Evolutionary conservation across 2,797 vertebrate genomes (phyloP), one percentile per base, ranked within the genome.

Genomic region (Peromyscus aztecus): DNA sequence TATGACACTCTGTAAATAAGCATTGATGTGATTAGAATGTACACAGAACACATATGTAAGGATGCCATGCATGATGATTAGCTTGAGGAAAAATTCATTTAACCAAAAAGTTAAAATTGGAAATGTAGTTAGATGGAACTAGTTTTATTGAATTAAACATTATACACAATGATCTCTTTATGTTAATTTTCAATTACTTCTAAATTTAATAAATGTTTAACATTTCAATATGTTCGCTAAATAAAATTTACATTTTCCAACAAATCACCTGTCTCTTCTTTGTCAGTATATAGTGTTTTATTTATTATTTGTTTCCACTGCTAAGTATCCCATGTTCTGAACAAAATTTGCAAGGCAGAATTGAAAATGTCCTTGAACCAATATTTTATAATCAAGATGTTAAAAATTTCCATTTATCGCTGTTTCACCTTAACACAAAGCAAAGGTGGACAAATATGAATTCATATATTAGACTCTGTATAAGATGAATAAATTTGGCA

Each of bases 141-240:
- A 40, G 4, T 63, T 95, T 49, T 21, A 84, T 95, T 49, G 16
- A 84, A 83, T 77, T 69, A 83, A 95, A n/a, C 7, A 69, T 89
- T 43, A 69, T 43, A 81, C 9, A 34, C 3, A 34, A 4, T 77
- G 11, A 67, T 31, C 16, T 93, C 37, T 65, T 84, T 43, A 14
- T 52, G 5, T 67, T 37, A 34, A 31, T 59, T 1, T 82, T 90
- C 29, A 82, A 31, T 9, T 90, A 6, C 4, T 91, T 92, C 40
- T 34, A 34, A 94, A 80, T 71, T 95, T 87, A 84, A 57, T 81
- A 63, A 23, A 1, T 23, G 19, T 80, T 96, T 90, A 69, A 67
- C 19, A 89, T 73, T 91, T 83, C 9, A 93, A 49, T 82, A 87
- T 13, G 31, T 77, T 24, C 84, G 85, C 52, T 91, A 81, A 96